These are phyloP conservation scores for Tachystola acroxantha DNA, from an alignment of 2,888 invertebrate species.

Conservation along the genomic window DNA sequence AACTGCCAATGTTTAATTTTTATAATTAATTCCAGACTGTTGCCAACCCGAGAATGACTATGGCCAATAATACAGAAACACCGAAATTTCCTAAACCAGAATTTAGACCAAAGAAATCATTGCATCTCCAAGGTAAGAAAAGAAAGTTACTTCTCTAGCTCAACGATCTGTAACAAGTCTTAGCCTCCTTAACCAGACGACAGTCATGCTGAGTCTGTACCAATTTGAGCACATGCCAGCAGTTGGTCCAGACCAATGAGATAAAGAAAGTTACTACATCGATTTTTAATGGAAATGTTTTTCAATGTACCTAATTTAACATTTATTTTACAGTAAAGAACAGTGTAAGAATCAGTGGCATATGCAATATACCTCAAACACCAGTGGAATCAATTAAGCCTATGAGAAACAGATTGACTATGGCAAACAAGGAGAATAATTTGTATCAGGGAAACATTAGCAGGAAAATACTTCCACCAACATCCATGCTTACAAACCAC, in stretches of 20 bases:
- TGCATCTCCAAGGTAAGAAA: constrained; percentile 42
- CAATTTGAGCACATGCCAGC: no score
- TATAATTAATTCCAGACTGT: constrained; percentile 36
- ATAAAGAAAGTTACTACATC: no score
- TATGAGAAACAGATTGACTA: constrained; percentile 27
- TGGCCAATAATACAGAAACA: constrained; percentile 28
- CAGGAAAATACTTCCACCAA: constrained; percentile 16
- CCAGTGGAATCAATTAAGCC: constrained; percentile 32
- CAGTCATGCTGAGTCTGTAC: no score
- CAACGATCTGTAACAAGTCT: no score
- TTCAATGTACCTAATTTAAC: no score
- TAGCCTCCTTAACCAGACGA: no score
- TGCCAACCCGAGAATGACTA: constrained; percentile 28
- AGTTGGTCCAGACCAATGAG: no score
- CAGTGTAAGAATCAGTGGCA: constrained; percentile 54
- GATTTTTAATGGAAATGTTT: no score
- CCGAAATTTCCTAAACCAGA: constrained; percentile 52
- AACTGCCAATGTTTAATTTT: no score
- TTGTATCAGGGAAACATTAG: constrained; percentile 17
- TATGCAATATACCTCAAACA: constrained; percentile 52
- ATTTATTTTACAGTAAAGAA: constrained; percentile 26
- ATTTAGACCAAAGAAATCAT: constrained; percentile 40
- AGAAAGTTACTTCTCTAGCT: no score
- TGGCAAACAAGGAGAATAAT: constrained; percentile 51
- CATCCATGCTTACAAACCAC: not conserved